Base-by-base conservation (phyloP, 2,888 invertebrate genomes). In the Vanessa cardui region DNA sequence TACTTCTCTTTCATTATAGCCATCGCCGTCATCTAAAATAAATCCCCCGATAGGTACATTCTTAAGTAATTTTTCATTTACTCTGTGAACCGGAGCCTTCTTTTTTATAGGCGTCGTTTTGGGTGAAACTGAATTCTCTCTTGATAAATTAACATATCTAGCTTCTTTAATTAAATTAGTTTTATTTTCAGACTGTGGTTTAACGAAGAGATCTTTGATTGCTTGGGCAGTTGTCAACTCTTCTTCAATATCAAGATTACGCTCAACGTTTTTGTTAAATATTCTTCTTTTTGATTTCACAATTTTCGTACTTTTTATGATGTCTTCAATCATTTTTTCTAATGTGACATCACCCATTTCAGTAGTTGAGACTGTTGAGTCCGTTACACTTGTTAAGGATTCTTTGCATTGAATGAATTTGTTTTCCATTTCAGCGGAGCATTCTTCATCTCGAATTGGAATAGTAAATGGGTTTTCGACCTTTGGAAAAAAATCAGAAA, bases 301-400 rank as follows among this genome's bases (percentile, higher is more conserved):
- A 63, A 92, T 91, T 77, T 92, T 91, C 1, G 94, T 94, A 71
- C 93, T 94, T 73, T 94, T 94, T 71, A 95, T 89, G 64, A 95
- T 94, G 69, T 94, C 94, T 77, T 94, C 94, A 54, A 95, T 94
- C 86, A 95, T 93, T 83, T 88, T 92, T 77, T 95, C 94, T 56
- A 95, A 82, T 15, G 93, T 93, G 0, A 89, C 77, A 76, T 93
- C 93, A 4, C 93, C 93, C 93, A 93, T 93, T 83, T 92, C 89
- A 5, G 93, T 92, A 20, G 93, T 93, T 0, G 93, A 92, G 33
- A 92, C 88, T 9, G 93, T 91, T 15, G 92, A 90, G 72, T 87
- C 90, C 2, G 90, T 84, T 52, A 85, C 83, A 74, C 86, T 88
- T 3, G 78, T 79, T 33, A 83, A 72, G 31, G 88, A 87, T 69